Conservation (phyloP, 2,797 vertebrate genomes). For the Aulostomus chinensis region DNA sequence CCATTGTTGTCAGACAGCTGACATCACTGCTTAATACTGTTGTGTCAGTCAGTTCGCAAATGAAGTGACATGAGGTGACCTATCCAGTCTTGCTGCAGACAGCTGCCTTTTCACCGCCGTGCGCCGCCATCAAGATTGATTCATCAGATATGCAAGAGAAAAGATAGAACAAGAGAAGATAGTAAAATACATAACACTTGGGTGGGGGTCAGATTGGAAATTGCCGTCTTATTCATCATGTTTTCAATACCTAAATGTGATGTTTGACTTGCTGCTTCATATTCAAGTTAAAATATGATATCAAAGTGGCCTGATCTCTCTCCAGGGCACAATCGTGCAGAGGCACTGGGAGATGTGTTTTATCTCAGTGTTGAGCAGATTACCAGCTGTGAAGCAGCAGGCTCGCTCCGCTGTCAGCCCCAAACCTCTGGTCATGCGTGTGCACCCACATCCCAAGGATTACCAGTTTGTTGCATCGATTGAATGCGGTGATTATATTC, state of each 20-base stretch:
- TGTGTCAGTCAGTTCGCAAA: conserved; percentile 32
- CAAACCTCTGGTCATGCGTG: conserved; percentile 40
- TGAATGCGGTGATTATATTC: conserved; percentile 38
- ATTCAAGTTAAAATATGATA: conserved; percentile 9
- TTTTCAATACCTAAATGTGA: conserved; percentile 7
- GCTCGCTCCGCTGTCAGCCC: conserved; percentile 21
- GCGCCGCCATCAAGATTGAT: background rate
- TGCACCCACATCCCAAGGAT: conserved; percentile 37
- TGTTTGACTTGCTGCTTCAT: conserved; percentile 7
- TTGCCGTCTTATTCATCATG: conserved; percentile 4
- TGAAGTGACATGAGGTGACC: conserved; percentile 27
- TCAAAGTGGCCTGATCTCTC: conserved; percentile 30
- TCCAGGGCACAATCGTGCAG: conserved; percentile 20
- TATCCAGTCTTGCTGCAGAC: conserved; percentile 16
- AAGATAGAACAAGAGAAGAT: conserved; percentile 4
- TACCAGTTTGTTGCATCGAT: conserved; percentile 27
- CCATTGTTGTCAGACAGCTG: conserved; percentile 25
- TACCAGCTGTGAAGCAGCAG: conserved; percentile 53
- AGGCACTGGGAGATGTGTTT: conserved; percentile 39
- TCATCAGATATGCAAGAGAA: conserved; percentile 6
- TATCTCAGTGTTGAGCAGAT: conserved; percentile 50
- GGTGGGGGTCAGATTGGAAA: background rate
- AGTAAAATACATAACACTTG: conserved; percentile 2
- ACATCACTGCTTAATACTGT: conserved; percentile 42
- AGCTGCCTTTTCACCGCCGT: conserved; percentile 25